Base-by-base conservation (phyloP, 2,113 vertebrate species). In the Zosterops pallidus region DNA sequence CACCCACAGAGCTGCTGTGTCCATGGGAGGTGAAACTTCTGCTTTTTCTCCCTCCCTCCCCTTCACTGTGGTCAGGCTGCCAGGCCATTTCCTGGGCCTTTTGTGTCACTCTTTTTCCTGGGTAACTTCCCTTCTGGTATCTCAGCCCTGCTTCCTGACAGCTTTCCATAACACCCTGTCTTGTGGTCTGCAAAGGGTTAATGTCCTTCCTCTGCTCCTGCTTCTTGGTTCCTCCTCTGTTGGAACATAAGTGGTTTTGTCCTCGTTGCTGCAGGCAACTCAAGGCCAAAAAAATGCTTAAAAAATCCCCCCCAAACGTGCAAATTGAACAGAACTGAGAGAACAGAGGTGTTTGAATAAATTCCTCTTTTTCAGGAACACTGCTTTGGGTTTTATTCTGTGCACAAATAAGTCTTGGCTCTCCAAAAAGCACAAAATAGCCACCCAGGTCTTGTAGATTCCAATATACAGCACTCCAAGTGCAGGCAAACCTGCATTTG, bases 1-100 rank as follows among this genome's bases (percentile, higher is more conserved):
- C 41, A 44, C 68, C 12, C 59, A 6, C 2, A 7, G 0, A 77
- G 37, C 64, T 59, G 31, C 41, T 50, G 0, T 28, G 89, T 41
- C 52, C 23, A 9, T 0, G 3, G 21, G 37, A 65, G 28, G 14
- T 6, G 17, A 70, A 87, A 79, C 71, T 90, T 86, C 95, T 82
- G 62, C 72, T 71, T 89, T 57, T 37, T 19, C 55, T 67, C 53
- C 4, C 8, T 41, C 25, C 31, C 55, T 47, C 14, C 15, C 9
- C 14, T 31, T 74, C 4, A 0, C 75, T 89, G 70, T 53, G 75
- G 72, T 65, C 65, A 82, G 56, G 37, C 44, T 93, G 56, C 33
- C 63, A 67, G 50, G 78, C 15, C 39, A 4, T 7, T 57, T 65
- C 9, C 46, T 62, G 26, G 28, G 28, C 21, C 28, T 4, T 49